Evolutionary conservation across 92 coral and sea anemone species (phyloP), one percentile per base, ranked within the genome.

Genomic region (Bergia sp.): DNA sequence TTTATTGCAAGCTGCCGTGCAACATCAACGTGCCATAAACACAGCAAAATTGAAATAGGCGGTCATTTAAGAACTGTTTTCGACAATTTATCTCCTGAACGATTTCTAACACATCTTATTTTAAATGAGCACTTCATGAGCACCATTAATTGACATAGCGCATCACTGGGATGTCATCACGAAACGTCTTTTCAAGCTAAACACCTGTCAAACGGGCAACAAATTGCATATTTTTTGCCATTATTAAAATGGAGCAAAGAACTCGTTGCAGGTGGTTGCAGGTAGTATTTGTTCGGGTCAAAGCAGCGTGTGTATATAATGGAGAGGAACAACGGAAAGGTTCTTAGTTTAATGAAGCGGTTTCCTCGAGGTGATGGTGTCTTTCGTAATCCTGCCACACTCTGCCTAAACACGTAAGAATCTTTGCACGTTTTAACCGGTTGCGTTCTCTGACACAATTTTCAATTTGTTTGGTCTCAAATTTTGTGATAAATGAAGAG

Each of bases 171-270:
- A 42, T 83, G 77, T 41, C 77, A 45, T 45, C 86, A 5, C 20
- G 13, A 66, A 16, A 44, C 77, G 45, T 73, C 77, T 43, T 44
- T 9, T 18, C 7, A 2, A 21, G 20, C 20, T n/a, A 21, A 49
- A 53, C 66, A 79, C 82, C 82, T 45, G 86, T 42, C 86, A 83
- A 83, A 83, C 64, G 37, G 77, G 77, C 66, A 82, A 82, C 50
- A 76, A 18, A 76, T 76, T 41, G 80, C 23, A 40, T 76, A 76
- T 42, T 44, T 37, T 76, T 82, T 61, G 57, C 86, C 7, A 23
- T 64, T 15, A 39, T 41, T 69, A 43, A 41, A 66, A 66, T 58
- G 58, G n/a, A 50, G 69, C 18, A 61, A 16, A 61, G 29, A 64
- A 71, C 3, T 23, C 20, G 2, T 11, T n/a, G 58, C 86, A 67